Percentiles rank a stretch among this genome's conserved stretches.
phyloP scores from a whole-genome alignment of 2,797 vertebrate species.

The Pelobates cultripes region DNA sequence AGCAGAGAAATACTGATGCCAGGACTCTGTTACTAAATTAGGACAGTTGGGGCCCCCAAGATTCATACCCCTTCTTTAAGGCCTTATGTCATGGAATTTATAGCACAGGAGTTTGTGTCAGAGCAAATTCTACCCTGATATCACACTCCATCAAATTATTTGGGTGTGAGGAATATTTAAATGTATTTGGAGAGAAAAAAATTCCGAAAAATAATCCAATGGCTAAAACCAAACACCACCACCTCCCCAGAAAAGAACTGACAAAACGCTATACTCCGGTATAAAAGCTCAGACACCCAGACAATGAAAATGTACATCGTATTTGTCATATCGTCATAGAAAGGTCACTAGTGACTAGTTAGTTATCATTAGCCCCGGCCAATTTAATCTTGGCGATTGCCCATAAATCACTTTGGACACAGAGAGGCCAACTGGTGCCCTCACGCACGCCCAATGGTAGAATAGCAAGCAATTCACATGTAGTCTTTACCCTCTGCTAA shows the following conservation, averaged over 20 bases:
- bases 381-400: slow-evolving; percentile 57
- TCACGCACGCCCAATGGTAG: slow-evolving; percentile 30
- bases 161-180: slow-evolving; percentile 32
- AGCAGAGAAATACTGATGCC: too few species aligned
- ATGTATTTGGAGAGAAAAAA: background rate
- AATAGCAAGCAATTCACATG: slow-evolving; percentile 55
- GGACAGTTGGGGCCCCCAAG: too few species aligned
- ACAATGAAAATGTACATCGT: slow-evolving; percentile 31
- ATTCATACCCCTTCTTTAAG: too few species aligned
- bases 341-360: slow-evolving; percentile 58
- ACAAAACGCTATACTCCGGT: background rate
- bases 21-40: too few species aligned
- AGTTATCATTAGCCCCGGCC: slow-evolving; percentile 62
- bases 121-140: background rate
- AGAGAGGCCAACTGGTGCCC: slow-evolving; percentile 48
- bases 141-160: slow-evolving; percentile 25
- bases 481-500: slow-evolving; percentile 27
- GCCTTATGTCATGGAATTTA: too few species aligned
- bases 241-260: background rate
- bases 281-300: slow-evolving; percentile 25
- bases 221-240: slow-evolving; percentile 13
- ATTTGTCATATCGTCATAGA: slow-evolving; percentile 46
- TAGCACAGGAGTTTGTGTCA: too few species aligned
- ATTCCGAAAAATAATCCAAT: slow-evolving; percentile 4
- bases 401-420: slow-evolving; percentile 57